Evolutionary conservation across 2,797 vertebrate species (phyloP).

Genomic region (Okamejei kenojei): DNA sequence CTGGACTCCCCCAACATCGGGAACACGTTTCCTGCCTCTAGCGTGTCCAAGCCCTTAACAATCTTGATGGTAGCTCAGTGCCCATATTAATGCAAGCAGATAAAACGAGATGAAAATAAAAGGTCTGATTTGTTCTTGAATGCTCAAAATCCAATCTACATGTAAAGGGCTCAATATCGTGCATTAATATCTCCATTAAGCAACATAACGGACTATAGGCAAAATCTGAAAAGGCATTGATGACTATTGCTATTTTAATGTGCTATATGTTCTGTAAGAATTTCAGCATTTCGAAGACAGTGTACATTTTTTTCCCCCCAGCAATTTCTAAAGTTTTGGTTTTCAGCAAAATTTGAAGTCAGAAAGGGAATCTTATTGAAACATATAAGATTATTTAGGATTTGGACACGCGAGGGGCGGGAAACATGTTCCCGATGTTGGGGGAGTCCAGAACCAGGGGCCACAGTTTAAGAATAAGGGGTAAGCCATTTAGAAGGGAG

Average conservation of each 20-base stretch:
- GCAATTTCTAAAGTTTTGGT: neutral
- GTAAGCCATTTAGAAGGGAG: no score
- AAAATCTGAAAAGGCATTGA: constrained; percentile 4
- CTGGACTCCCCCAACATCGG: no score
- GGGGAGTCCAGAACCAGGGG: no score
- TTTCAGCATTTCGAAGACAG: neutral
- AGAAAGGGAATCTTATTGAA: no score
- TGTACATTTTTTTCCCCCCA: neutral
- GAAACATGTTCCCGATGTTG: no score
- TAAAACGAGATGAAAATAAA: neutral
- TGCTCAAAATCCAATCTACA: neutral
- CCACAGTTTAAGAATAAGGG: no score
- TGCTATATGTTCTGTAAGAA: neutral
- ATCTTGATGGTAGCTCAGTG: neutral
- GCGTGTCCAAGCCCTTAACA: no score
- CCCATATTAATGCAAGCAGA: neutral
- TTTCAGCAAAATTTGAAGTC: neutral
- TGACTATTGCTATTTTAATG: neutral
- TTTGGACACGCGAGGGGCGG: no score
- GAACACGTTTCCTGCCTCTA: no score
- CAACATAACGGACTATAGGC: neutral
- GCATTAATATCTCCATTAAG: neutral
- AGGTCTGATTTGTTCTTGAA: neutral
- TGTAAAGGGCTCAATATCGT: neutral
- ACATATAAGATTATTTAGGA: no score